These are phyloP conservation scores for Xylocampa areola DNA, from an alignment of 2,888 invertebrate species.

Conservation along the genomic window DNA sequence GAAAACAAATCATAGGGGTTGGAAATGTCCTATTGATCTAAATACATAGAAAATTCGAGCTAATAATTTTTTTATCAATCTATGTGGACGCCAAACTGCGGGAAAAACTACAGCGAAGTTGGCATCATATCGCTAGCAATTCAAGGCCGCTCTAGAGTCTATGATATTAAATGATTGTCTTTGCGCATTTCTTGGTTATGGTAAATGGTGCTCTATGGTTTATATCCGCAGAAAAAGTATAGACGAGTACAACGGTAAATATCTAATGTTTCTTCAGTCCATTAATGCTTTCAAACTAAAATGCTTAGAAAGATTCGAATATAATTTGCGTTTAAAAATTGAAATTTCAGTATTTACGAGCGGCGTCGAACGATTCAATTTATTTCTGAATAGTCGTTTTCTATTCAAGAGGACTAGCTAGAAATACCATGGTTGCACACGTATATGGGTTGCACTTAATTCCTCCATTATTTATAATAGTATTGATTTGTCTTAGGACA, in stretches of 20 bases:
- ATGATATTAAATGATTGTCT: slow-evolving; percentile 66
- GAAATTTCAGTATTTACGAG: too few relatives aligned
- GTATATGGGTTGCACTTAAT: too few relatives aligned
- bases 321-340: too few relatives aligned
- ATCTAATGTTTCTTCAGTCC: neutral
- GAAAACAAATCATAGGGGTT: slow-evolving; percentile 71
- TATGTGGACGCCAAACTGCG: slow-evolving; percentile 89
- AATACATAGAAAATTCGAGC: slow-evolving; percentile 83
- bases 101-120: slow-evolving; percentile 89
- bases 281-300: too few relatives aligned
- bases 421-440: too few relatives aligned
- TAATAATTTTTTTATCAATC: slow-evolving; percentile 80
- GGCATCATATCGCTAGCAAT: slow-evolving; percentile 70
- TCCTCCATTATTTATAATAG: too few relatives aligned
- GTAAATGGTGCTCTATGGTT: slow-evolving; percentile 24
- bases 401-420: too few relatives aligned
- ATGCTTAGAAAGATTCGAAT: too few relatives aligned
- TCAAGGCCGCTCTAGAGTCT: slow-evolving; percentile 78
- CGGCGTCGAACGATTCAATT: too few relatives aligned
- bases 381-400: too few relatives aligned
- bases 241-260: neutral
- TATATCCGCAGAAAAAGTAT: slow-evolving; percentile 2
- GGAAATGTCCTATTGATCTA: slow-evolving; percentile 76
- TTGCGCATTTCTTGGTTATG: slow-evolving; percentile 47
- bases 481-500: too few relatives aligned